phyloP scores from a whole-genome alignment of 2,797 vertebrate genomes.

The Sebastes steindachneri region DNA sequence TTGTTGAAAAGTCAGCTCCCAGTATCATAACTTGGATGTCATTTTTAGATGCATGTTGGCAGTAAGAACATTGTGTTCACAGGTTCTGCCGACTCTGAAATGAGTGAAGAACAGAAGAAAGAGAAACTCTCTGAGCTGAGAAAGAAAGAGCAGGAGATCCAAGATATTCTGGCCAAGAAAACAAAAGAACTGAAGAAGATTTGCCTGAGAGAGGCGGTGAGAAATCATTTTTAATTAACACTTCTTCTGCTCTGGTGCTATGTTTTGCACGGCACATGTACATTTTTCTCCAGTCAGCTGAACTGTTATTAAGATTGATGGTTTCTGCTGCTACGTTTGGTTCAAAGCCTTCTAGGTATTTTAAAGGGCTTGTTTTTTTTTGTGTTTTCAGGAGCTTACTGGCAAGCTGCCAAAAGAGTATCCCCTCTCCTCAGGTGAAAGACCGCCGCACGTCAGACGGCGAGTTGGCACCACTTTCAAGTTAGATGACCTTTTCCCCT shows the following conservation, averaged over 20 bases:
- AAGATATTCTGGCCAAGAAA: slow-evolving; percentile 91
- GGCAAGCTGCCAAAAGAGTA: slow-evolving; percentile 97
- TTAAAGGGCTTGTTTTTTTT: background rate
- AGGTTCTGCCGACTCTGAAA: slow-evolving; percentile 91
- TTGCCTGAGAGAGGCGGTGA: slow-evolving; percentile 95
- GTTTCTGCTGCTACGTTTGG: background rate
- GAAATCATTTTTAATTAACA: slow-evolving; percentile 48
- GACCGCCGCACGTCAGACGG: slow-evolving; percentile 90
- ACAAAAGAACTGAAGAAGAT: slow-evolving; percentile 96
- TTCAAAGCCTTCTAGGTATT: slow-evolving; percentile 14
- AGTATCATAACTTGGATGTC: background rate
- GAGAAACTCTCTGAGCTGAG: slow-evolving; percentile 94
- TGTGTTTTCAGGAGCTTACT: slow-evolving; percentile 88
- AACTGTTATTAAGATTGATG: slow-evolving; percentile 31
- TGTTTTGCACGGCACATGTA: background rate
- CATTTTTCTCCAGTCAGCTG: background rate
- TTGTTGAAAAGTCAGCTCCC: background rate
- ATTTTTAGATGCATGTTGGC: background rate
- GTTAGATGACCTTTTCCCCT: slow-evolving; percentile 92
- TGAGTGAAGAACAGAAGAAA: slow-evolving; percentile 93
- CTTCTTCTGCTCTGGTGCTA: background rate
- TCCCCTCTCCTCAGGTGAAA: slow-evolving; percentile 90
- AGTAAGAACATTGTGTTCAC: slow-evolving; percentile 2
- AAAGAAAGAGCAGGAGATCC: slow-evolving; percentile 92
- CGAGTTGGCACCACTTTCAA: slow-evolving; percentile 93